Evolutionary conservation across 2,888 invertebrate genomes (phyloP), one percentile per base, ranked within the genome.

Genomic region (Lithophane leautieri): DNA sequence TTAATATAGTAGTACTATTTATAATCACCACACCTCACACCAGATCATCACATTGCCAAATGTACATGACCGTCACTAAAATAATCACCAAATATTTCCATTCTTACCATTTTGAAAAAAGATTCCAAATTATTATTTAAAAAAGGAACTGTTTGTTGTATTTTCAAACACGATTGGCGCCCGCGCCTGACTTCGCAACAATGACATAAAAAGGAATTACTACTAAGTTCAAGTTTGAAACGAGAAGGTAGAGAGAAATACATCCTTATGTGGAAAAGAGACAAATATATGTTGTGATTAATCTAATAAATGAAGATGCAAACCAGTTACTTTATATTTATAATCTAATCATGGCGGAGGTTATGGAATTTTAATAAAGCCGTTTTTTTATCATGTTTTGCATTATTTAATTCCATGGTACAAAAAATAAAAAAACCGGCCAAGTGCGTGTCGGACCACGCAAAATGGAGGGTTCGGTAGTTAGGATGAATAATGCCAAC

Each of bases 31-130:
- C 56, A 79, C 58, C 2, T 63, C 73, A 76, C 77, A 69, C 56
- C 76, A 50, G 34, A n/a, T 22, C 6, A 60, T n/a, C 63, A 80
- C 50, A 74, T 63, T n/a, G 47, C 52, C 1, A 58, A 81, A 70
- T 34, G 60, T 67, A 25, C 60, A n/a, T 63, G 19, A 82, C 73
- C 34, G 40, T 22, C 68, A 78, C 50, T 28, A 72, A 69, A 61
- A 34, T 70, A 56, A 50, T 16, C 84, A 83, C 66, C n/a, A n/a
- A 40, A 12, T 25, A 25, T 7, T n/a, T 11, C 0, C 9, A 19
- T 56, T 40, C 67, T 67, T 56, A 67, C 67, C 89, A 90, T 90
- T 86, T 82, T 87, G 60, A 81, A 74, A 80, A n/a, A n/a, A 16
- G 1, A 34, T 60, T 60, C n/a, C 11, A 16, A 50, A 50, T 58